Evolutionary conservation across 2,113 vertebrate species (phyloP).

Genomic region (Alaudala cheleensis): DNA sequence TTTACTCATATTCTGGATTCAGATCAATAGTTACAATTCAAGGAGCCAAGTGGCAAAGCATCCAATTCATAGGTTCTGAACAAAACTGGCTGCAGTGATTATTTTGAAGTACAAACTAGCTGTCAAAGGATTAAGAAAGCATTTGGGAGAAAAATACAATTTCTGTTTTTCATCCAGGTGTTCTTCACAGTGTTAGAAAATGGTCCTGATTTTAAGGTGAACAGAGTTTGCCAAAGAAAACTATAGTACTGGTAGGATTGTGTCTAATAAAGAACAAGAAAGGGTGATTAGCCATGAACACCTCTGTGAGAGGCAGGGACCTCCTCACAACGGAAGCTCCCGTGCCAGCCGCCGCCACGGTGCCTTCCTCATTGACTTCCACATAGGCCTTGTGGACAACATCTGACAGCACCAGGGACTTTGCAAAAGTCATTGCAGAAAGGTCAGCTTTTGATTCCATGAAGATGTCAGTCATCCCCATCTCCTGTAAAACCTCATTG

Average conservation of each 20-base stretch:
- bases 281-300: slow-evolving; percentile 70
- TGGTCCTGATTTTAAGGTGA: slow-evolving; percentile 50
- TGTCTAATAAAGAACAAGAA: slow-evolving; percentile 75
- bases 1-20: neutral
- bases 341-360: slow-evolving; percentile 40
- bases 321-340: slow-evolving; percentile 9
- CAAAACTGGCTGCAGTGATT: neutral
- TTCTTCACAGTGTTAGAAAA: neutral
- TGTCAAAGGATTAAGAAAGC: neutral
- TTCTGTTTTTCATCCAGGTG: neutral
- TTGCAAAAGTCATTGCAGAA: slow-evolving; percentile 66
- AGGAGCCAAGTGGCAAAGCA: neutral
- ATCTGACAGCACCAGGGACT: slow-evolving; percentile 61
- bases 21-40: neutral
- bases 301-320: neutral
- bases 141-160: neutral
- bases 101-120: neutral
- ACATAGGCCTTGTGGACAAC: slow-evolving; percentile 71
- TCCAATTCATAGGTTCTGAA: neutral
- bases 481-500: slow-evolving; percentile 52
- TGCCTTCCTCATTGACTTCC: slow-evolving; percentile 78
- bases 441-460: slow-evolving; percentile 70
- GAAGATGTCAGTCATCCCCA: slow-evolving; percentile 75
- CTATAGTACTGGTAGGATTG: slow-evolving; percentile 49
- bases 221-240: slow-evolving; percentile 73